Evolutionary conservation across 2,888 invertebrate genomes (phyloP).

Genomic region (Acleris holmiana): DNA sequence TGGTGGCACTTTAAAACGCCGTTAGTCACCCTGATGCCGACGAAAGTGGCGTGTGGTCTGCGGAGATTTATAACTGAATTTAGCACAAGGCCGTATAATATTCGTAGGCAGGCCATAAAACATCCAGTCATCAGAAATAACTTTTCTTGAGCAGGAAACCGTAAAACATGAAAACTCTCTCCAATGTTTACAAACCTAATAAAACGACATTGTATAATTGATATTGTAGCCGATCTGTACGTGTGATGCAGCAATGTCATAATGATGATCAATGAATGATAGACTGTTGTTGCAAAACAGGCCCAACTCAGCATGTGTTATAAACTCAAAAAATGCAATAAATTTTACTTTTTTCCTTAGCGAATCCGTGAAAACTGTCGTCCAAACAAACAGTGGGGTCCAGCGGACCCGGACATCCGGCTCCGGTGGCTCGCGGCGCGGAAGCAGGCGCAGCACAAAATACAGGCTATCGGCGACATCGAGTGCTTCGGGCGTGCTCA

Average conservation of each 20-base stretch:
- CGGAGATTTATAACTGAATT: slow-evolving; percentile 27
- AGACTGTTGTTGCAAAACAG: too few relatives aligned
- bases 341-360: slow-evolving; percentile 50
- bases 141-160: slow-evolving; percentile 39
- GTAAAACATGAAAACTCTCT: slow-evolving; percentile 10
- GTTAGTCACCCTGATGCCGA: slow-evolving; percentile 19
- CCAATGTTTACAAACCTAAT: too few relatives aligned
- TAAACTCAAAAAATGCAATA: too few relatives aligned
- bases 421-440: slow-evolving; percentile 60
- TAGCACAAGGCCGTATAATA: slow-evolving; percentile 32
- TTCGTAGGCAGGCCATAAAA: slow-evolving; percentile 28
- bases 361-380: slow-evolving; percentile 60
- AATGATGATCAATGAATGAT: too few relatives aligned
- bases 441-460: slow-evolving; percentile 38
- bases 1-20: slow-evolving; percentile 15
- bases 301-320: too few relatives aligned
- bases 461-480: slow-evolving; percentile 15
- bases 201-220: too few relatives aligned
- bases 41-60: slow-evolving; percentile 25
- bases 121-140: slow-evolving; percentile 25
- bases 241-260: too few relatives aligned
- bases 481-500: slow-evolving; percentile 25
- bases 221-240: too few relatives aligned
- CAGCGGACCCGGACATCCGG: slow-evolving; percentile 71
- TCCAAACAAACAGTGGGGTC: slow-evolving; percentile 83